Base-by-base conservation (phyloP, 2,797 vertebrate genomes). In the Melanotaenia maccullochi region DNA sequence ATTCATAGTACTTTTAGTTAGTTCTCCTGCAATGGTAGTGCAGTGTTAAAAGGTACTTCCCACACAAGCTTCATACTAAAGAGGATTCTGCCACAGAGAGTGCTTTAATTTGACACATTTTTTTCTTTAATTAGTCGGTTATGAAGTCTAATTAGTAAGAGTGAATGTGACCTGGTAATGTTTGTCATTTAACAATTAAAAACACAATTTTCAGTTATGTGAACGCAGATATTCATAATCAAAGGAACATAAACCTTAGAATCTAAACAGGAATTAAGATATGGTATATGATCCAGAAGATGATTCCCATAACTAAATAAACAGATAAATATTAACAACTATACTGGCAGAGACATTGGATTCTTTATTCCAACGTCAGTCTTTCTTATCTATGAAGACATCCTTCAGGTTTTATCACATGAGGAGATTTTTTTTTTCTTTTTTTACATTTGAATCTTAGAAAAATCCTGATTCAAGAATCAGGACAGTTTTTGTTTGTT, bases 101-200 rank as follows among this genome's bases (percentile, higher is more conserved):
- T 24, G 38, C 44, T 59, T 72, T 32, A 55, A 65, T 42, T 28
- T 56, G 33, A 74, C 35, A 59, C 14, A 28, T 18, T 58, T 62
- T 55, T 36, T 36, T 36, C 35, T 9, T 36, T 36, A 36, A 36
- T 36, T 20, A 25, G n/a, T 36, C 42, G 5, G 38, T n/a, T 18
- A 13, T 62, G 20, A 40, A 65, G 35, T 20, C 55, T 60, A 24
- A 22, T 58, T 54, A 30, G 18, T 60, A 28, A 35, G 28, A n/a
- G 35, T 11, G 25, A 18, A 58, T 47, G 4, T 54, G 13, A 54
- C n/a, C 33, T 3, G 52, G 33, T 18, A 3, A 9, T 25, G 49
- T 65, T 54, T 52, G 2, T 40, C 33, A 69, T 60, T 69, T 69
- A 28, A 52, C 8, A n/a, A 57, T 3, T 35, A n/a, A 52, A 52